Evolutionary conservation across 2,797 vertebrate species (phyloP).

Genomic region (Strix occidentalis): DNA sequence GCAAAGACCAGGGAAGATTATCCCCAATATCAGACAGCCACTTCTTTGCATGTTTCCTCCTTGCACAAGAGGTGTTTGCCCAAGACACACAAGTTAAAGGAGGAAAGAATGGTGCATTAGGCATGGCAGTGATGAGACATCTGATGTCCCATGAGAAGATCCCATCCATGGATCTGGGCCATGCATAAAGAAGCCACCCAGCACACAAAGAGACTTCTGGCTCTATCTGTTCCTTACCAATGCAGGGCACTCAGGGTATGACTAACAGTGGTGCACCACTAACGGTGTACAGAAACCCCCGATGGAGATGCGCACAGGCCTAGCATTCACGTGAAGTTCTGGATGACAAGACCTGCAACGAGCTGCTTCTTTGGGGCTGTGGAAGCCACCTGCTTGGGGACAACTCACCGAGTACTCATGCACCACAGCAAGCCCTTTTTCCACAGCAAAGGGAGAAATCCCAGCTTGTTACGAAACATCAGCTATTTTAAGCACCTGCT

Average conservation of each 20-base stretch:
- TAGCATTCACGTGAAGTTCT: not conserved
- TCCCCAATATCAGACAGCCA: not conserved
- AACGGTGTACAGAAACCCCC: not conserved
- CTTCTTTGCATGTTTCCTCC: not conserved
- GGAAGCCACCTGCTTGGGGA: not conserved
- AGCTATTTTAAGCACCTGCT: constrained; percentile 47
- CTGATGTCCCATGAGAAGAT: not conserved
- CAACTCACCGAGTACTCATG: not conserved
- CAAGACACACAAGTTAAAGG: not conserved
- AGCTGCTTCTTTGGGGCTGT: not conserved
- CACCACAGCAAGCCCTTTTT: not conserved
- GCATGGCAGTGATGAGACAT: not conserved
- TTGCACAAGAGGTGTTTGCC: not conserved
- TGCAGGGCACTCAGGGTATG: not conserved
- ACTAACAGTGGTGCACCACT: not conserved
- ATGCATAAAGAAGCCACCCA: not conserved
- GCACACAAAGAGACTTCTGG: not conserved
- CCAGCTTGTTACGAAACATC: constrained; percentile 17
- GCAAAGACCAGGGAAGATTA: not conserved
- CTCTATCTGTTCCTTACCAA: not conserved
- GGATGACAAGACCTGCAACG: not conserved
- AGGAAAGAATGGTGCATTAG: not conserved
- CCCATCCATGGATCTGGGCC: not conserved
- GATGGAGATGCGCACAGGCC: not conserved
- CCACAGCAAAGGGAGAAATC: constrained; percentile 13